Base-by-base conservation (phyloP, 2,113 vertebrate species). In the Salvelinus namaycush region DNA sequence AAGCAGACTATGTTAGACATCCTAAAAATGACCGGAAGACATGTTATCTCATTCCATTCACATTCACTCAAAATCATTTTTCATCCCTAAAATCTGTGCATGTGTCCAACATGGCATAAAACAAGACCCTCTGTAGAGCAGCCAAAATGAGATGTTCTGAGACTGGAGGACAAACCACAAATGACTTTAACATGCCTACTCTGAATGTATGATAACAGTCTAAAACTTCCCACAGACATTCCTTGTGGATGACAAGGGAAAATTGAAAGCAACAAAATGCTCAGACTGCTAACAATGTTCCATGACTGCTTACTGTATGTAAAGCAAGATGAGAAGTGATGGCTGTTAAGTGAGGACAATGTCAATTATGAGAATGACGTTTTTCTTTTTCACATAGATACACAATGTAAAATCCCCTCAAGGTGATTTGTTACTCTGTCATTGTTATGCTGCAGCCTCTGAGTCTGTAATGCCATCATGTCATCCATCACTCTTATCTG, bases 91-190 rank as follows among this genome's bases (percentile, higher is more conserved):
- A 62, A 62, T 7, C n/a, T 62, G 59, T 20, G n/a, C 18, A 62
- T n/a, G 59, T 24, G 59, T 62, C n/a, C 9, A 20, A 8, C 8
- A n/a, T 62, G 59, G 6, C 59, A 62, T 11, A 62, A 62, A 8
- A 62, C n/a, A 22, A 62, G 5, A 4, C 31, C 27, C 31, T 39
- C 7, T 20, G 67, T 68, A 16, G 8, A 27, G 5, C 67, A 68
- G 67, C 1, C 5, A 68, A 74, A 72, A 75, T 34, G 29, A 51
- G 2, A 44, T 72, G 54, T 70, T 66, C 66, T 39, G 26, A 62
- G 0, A 77, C 39, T 65, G 66, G 66, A 72, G 51, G 68, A 82
- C 44, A 82, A 80, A 79, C 20, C 22, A 11, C 74, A 75, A 75
- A 67, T 27, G 24, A 51, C 34, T 68, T 79, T 57, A 77, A 34